phyloP scores from a whole-genome alignment of 1,140 invertebrate species.

The Pseudoatta argentina region DNA sequence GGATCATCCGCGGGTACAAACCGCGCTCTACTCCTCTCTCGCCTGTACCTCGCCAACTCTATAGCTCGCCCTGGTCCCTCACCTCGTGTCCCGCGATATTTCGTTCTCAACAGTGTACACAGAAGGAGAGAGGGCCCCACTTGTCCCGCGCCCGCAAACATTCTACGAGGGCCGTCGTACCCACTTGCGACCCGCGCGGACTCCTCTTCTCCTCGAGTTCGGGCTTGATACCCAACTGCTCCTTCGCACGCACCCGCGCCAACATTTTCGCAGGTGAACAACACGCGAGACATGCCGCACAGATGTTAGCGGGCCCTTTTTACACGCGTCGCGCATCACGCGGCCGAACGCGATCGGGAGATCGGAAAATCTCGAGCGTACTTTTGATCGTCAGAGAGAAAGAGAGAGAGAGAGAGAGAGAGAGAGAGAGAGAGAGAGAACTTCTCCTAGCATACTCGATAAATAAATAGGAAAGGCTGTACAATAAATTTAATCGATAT shows the following conservation, averaged over 20 bases:
- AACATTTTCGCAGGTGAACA: slow-evolving; percentile 72
- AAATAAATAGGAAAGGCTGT: slow-evolving; percentile 1
- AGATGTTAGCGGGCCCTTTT: slow-evolving; percentile 51
- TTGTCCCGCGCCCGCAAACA: slow-evolving; percentile 54
- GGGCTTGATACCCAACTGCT: slow-evolving; percentile 52
- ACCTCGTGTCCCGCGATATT: slow-evolving; percentile 46
- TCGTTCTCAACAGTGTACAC: slow-evolving; percentile 13
- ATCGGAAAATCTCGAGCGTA: slow-evolving; percentile 47
- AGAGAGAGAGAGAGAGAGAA: not conserved
- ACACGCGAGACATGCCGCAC: slow-evolving; percentile 56
- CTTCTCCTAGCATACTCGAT: not conserved
- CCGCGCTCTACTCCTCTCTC: slow-evolving; percentile 60
- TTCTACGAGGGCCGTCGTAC: slow-evolving; percentile 71
- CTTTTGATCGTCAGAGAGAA: not conserved
- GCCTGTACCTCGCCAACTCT: slow-evolving; percentile 46
- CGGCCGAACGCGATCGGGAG: slow-evolving; percentile 14
- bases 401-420: not conserved
- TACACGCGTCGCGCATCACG: slow-evolving; percentile 21
- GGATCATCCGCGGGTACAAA: slow-evolving; percentile 85
- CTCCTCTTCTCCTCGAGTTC: slow-evolving; percentile 46
- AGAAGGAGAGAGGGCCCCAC: not conserved
- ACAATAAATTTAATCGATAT: not conserved
- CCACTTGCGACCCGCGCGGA: slow-evolving; percentile 65
- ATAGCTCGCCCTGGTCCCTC: not conserved
- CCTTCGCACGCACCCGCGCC: slow-evolving; percentile 67